These are phyloP conservation scores for Rhineura floridana DNA, from an alignment of 2,113 vertebrate genomes.

Conservation along the genomic window DNA sequence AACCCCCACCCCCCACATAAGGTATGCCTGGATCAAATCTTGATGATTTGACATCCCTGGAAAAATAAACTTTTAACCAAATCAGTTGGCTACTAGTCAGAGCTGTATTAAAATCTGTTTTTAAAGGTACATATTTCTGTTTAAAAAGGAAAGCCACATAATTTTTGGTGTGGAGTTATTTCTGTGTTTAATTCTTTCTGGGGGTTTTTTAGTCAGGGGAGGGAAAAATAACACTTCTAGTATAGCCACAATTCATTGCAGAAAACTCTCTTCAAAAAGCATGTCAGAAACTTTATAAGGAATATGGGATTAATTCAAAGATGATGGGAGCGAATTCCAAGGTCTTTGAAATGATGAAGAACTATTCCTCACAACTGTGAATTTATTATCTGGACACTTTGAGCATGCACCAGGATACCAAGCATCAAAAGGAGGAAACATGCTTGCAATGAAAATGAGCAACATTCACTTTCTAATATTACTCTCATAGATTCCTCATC, in stretches of 20 bases:
- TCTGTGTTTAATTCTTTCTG: not conserved
- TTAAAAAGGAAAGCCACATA: not conserved
- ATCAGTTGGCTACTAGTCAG: not conserved
- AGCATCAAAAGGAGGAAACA: conserved; percentile 22
- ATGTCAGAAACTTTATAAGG: conserved; percentile 26
- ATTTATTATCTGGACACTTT: conserved; percentile 42
- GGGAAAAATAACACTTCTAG: not conserved
- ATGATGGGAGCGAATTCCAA: conserved; percentile 37
- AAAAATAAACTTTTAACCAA: not conserved
- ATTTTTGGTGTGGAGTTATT: not conserved
- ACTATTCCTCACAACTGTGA: conserved; percentile 43
- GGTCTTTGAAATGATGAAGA: conserved; percentile 37
- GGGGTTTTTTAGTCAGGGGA: too few relatives aligned
- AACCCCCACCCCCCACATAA: not conserved
- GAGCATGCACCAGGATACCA: conserved; percentile 22
- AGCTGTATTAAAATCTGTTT: not conserved
- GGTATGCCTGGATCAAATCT: not conserved
- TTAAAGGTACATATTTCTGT: not conserved
- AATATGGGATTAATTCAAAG: conserved; percentile 35
- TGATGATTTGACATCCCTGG: not conserved
- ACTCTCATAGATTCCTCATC: not conserved
- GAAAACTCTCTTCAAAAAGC: not conserved
- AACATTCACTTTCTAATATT: not conserved
- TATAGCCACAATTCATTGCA: not conserved
- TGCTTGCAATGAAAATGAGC: conserved; percentile 30